Evolutionary conservation across 2,113 vertebrate genomes (phyloP).

Genomic region (Mormoops blainvillei): DNA sequence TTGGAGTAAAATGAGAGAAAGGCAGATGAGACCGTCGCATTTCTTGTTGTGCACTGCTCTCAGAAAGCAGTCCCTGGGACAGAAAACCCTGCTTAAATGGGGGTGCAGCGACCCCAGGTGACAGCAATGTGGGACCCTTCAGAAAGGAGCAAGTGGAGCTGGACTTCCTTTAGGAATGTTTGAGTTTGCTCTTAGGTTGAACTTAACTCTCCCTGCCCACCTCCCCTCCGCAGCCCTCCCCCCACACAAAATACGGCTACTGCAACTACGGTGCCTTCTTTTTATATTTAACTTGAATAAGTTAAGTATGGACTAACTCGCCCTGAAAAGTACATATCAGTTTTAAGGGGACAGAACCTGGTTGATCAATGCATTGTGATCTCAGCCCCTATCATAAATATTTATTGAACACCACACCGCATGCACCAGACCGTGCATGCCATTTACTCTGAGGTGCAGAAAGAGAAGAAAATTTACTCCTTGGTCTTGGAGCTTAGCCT

Average conservation of each 20-base stretch:
- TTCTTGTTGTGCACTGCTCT: background rate
- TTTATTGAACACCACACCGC: background rate
- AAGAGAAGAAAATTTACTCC: background rate
- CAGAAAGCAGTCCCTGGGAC: background rate
- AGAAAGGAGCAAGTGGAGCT: background rate
- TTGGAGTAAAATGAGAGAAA: conserved; percentile 5
- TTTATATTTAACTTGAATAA: background rate
- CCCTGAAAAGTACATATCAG: background rate
- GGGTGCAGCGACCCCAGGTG: background rate
- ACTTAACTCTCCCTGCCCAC: background rate
- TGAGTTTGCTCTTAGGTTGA: background rate
- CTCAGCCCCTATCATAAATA: background rate
- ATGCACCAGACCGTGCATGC: background rate
- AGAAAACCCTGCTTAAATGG: background rate
- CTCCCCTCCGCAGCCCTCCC: too few species aligned
- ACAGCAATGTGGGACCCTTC: background rate
- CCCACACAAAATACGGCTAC: background rate
- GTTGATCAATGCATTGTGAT: background rate
- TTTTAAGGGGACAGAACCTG: background rate
- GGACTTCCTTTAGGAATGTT: background rate
- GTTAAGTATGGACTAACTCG: background rate
- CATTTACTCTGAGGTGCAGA: background rate
- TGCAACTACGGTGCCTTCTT: background rate
- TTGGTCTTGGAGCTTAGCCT: background rate
- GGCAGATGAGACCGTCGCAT: background rate